Base-by-base conservation (phyloP, 2,113 vertebrate genomes). In the Hypocryptadius cinnamomeus region DNA sequence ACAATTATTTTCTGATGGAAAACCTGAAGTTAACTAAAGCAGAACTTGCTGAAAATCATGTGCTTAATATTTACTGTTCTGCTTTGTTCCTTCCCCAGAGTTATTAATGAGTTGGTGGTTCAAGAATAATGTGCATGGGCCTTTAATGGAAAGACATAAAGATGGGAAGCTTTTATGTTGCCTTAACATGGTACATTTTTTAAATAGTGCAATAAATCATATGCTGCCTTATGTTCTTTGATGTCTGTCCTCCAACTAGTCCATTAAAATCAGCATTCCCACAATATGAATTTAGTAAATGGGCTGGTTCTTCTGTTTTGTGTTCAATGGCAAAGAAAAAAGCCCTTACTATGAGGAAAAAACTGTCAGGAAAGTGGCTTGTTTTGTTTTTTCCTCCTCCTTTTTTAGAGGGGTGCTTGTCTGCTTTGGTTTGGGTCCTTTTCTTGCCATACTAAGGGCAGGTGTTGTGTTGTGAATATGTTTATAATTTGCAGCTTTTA, bases 191-290 rank as follows among this genome's bases (percentile, higher is more conserved):
- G 84, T 74, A 47, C 30, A 53, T 94, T 89, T 97, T 96, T 35
- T 11, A 92, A 83, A 80, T 74, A 44, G 68, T 89, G 17, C 83
- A 82, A 89, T 96, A 95, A 97, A 94, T 97, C 95, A 79, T 87
- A 79, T 69, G n/a, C 93, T 92, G 89, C 92, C 96, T 95, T 93
- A 82, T 72, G 35, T 92, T 74, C 83, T 96, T 96, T 94, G 85
- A 85, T 23, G 4, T 94, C 80, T 96, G 94, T 94, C 61, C 51
- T 94, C 59, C 56, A 83, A 82, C 45, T 79, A 44, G 37, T 79
- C 45, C 59, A 37, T 94, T 86, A 84, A 95, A 92, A 74, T 89
- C 90, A 82, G 18, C n/a, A 7, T 96, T 97, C 73, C 35, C 72
- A 61, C 63, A 76, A 37, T 86, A 53, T 48, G 91, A 89, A 81